Base-by-base conservation (phyloP, 1,140 invertebrate species). In the Pogonus chalceus region DNA sequence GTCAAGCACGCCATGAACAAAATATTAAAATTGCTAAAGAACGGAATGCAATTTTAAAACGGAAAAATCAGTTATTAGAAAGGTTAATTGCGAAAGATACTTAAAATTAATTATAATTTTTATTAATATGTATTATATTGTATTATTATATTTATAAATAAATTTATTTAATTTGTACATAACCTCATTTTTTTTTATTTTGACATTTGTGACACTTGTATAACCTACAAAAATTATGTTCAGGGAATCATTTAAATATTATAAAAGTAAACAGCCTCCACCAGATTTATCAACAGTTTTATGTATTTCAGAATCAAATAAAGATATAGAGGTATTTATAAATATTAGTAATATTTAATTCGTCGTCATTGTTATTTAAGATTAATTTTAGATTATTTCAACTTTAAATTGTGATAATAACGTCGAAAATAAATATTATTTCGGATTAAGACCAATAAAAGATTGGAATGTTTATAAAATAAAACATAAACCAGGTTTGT, bases 381-480 rank as follows among this genome's bases (percentile, higher is more conserved):
- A 47, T 24, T 51, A 50, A 21, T n/a, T 56, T 35, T 49, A 47
- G 39, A 43, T 35, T 7, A 54, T 23, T 14, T 54, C 22, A 52
- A 52, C 9, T 51, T 43, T 53, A 57, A 52, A 14, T 58, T 1
- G 26, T 52, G 14, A 18, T 16, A 9, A 14, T 12, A 2, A 35
- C 12, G 18, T 23, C 21, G 18, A 23, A 51, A 20, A 31, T 2
- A n/a, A 16, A 14, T 12, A 47, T 46, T 58, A 59, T 21, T 69
- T 70, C 57, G 79, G 79, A 20, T 65, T 88, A 37, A 69, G 66
- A 58, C 62, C 74, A 3, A 21, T 61, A 2, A 63, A 68, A 43
- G 60, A 71, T 22, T 88, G 84, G 84, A 65, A 75, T 61, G 63
- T 77, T 50, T 84, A 73, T 62, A 68, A 72, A 56, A 70, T 86